phyloP scores from a whole-genome alignment of 1,140 invertebrate genomes.

The Trichonephila inaurata region DNA sequence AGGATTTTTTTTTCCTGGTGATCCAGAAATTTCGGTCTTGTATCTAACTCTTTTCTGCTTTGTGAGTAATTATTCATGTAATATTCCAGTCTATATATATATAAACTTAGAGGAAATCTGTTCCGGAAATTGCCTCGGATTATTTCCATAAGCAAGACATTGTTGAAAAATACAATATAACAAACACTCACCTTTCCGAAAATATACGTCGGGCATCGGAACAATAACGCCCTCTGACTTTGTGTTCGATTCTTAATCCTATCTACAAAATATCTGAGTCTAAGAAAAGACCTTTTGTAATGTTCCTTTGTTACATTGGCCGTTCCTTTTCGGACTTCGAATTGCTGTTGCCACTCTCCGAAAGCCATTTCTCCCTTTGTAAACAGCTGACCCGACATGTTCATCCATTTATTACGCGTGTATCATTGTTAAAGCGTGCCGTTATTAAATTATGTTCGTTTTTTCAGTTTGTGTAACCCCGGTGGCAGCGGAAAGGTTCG shows the following conservation, averaged over 20 bases:
- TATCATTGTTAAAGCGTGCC: constrained; percentile 40
- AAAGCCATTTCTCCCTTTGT: constrained; percentile 30
- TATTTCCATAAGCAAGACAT: not conserved
- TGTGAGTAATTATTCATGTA: no score
- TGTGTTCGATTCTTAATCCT: not conserved
- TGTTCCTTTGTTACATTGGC: not conserved
- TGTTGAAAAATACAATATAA: not conserved
- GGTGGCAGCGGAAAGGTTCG: constrained; percentile 42
- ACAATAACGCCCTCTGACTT: not conserved
- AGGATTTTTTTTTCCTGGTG: no score
- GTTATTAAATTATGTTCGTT: constrained; percentile 53
- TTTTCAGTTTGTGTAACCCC: constrained; percentile 23
- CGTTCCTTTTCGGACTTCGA: not conserved
- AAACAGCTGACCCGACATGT: constrained; percentile 33
- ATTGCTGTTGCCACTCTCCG: not conserved
- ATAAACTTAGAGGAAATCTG: no score
- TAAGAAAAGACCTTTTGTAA: not conserved
- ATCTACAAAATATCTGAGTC: not conserved
- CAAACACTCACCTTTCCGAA: not conserved
- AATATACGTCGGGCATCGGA: not conserved
- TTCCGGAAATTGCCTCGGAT: no score
- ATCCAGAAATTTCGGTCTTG: no score
- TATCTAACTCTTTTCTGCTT: no score
- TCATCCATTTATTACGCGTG: constrained; percentile 41
- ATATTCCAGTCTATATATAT: no score